phyloP scores from a whole-genome alignment of 1,140 invertebrate genomes.

The Himalopsyche phryganea region DNA sequence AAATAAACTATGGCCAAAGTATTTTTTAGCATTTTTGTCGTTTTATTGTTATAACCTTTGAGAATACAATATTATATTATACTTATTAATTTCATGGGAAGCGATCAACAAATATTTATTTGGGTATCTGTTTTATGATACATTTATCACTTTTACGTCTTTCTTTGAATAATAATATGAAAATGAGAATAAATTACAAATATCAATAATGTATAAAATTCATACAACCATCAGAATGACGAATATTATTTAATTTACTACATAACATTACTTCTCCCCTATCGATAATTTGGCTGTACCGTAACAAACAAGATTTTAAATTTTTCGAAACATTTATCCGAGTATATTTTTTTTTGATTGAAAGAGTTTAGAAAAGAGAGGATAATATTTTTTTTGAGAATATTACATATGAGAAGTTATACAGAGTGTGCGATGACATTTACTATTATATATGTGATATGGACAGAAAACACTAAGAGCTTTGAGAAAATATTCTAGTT shows the following conservation, averaged over 20 bases:
- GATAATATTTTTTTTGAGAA: too few relatives aligned
- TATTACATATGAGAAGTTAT: too few relatives aligned
- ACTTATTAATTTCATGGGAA: constrained; percentile 14
- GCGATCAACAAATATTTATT: constrained; percentile 16
- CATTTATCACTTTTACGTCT: constrained; percentile 35
- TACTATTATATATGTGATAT: too few relatives aligned
- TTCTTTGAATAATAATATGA: constrained; percentile 30
- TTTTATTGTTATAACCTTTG: constrained; percentile 18
- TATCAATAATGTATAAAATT: constrained; percentile 28
- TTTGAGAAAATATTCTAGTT: too few relatives aligned
- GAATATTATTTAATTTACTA: too few relatives aligned
- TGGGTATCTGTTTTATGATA: constrained; percentile 31
- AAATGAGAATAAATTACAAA: constrained; percentile 13
- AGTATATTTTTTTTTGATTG: too few relatives aligned
- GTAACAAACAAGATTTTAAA: too few relatives aligned
- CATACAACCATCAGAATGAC: constrained; percentile 26
- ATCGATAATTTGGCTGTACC: constrained; percentile 15
- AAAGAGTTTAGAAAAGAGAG: too few relatives aligned
- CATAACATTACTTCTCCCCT: background rate
- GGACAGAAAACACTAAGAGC: too few relatives aligned
- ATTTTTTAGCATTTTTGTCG: constrained; percentile 20
- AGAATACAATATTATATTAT: constrained; percentile 16
- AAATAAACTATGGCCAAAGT: constrained; percentile 21
- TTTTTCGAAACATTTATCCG: too few relatives aligned
- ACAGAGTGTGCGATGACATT: too few relatives aligned